Evolutionary conservation across 2,888 invertebrate genomes (phyloP), one percentile per base, ranked within the genome.

Genomic region (Seladonia tumulorum): DNA sequence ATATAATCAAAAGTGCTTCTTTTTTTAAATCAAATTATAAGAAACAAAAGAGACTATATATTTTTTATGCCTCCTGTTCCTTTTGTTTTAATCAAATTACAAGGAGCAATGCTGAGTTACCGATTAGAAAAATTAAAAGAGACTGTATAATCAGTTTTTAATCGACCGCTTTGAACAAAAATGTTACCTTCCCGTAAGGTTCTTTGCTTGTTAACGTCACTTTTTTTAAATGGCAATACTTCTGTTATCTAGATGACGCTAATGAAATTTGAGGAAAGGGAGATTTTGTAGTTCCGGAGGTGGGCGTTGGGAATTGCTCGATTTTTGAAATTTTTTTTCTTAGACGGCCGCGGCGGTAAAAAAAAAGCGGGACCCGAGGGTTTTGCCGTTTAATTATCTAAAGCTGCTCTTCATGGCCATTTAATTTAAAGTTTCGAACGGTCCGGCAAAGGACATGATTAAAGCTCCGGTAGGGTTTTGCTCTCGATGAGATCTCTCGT

Each of bases 351-450:
- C 5, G n/a, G 2, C 8, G 45, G 18, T 45, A 29, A 47, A 70
- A 76, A 73, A 29, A 70, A 47, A 77, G 60, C 57, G 49, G 35
- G 22, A 53, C n/a, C 49, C 60, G 29, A 49, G 22, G 68, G 22
- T 18, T 71, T 75, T 77, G 75, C 18, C 74, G 66, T 85, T 81
- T 81, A 86, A 86, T 86, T 81, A 81, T 39, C 68, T n/a, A 78
- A 86, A 86, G 66, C 78, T 60, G 39, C 77, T 85, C 77, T 81
- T 81, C 53, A 66, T 57, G 72, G 81, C 77, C 63, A 76, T 85
- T 81, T 75, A 85, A 86, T 86, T 86, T 78, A 81, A 86, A 86
- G 77, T 81, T 85, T 78, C 35, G 57, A 85, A 78, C 81, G 35
- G 14, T 57, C 45, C 14, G 47, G 45, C 29, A 74, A 77, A 71